A percentile compares a stretch with the other conserved stretches of the same genome.
These are phyloP conservation scores for Paguma larvata DNA, from an alignment of 2,797 vertebrate genomes.

Conservation along the genomic window DNA sequence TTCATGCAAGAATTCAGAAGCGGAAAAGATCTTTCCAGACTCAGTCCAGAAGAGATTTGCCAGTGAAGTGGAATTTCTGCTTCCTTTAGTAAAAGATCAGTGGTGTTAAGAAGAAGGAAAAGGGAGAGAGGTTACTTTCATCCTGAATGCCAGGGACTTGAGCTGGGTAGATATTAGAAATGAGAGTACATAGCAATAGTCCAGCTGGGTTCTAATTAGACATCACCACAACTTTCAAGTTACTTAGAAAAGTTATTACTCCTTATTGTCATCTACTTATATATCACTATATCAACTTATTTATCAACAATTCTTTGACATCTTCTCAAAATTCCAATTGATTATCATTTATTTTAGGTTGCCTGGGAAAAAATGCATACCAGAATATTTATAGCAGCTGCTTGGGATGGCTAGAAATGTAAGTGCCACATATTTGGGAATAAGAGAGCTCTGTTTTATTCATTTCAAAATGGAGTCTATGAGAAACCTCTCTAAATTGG, in stretches of 20 bases:
- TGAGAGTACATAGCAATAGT: not conserved
- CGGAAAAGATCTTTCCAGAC: not conserved
- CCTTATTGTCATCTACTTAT: not conserved
- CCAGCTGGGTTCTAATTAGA: not conserved
- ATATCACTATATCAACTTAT: not conserved
- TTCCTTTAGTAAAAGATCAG: not conserved
- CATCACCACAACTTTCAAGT: not conserved
- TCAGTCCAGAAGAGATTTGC: not conserved
- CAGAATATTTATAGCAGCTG: not conserved
- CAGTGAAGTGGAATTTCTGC: not conserved
- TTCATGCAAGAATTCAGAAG: not conserved
- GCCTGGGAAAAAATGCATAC: no score
- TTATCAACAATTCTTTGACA: not conserved
- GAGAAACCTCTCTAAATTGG: not conserved
- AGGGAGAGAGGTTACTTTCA: not conserved
- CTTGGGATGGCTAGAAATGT: not conserved
- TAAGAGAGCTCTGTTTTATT: not conserved
- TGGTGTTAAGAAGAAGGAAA: not conserved
- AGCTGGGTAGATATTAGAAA: not conserved
- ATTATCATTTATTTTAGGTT: not conserved
- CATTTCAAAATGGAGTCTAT: not conserved
- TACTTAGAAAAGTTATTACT: not conserved
- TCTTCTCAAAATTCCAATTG: constrained; percentile 28
- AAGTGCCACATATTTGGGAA: not conserved
- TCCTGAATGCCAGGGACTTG: not conserved